Evolutionary conservation across 2,888 invertebrate species (phyloP).

Genomic region (Lymantria dispar): DNA sequence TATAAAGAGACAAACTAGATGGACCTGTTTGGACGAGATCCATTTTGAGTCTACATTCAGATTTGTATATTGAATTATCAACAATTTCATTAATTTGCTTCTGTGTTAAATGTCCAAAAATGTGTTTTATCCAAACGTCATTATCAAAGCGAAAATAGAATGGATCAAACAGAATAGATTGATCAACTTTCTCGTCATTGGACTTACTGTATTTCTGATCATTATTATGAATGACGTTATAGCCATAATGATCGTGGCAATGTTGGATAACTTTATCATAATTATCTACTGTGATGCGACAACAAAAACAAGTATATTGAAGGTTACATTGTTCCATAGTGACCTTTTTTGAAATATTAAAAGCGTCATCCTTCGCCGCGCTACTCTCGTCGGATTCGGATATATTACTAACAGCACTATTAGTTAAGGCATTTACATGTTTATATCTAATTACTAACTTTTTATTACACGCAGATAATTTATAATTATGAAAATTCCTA

Average conservation of each 20-base stretch:
- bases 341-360: neutral
- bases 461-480: conserved; percentile 1
- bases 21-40: conserved; percentile 50
- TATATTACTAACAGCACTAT: neutral
- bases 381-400: neutral
- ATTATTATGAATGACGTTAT: conserved; percentile 11
- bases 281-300: conserved; percentile 42
- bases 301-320: conserved; percentile 51
- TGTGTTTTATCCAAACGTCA: conserved; percentile 52
- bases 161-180: conserved; percentile 33
- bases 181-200: conserved; percentile 3
- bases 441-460: neutral
- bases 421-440: neutral
- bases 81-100: conserved; percentile 37
- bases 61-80: conserved; percentile 51
- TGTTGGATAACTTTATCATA: conserved; percentile 62
- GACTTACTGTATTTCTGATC: conserved; percentile 38
- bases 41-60: conserved; percentile 59
- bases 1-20: conserved; percentile 44
- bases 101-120: conserved; percentile 44
- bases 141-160: conserved; percentile 50
- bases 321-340: conserved; percentile 3
- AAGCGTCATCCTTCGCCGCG: neutral
- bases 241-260: conserved; percentile 55
- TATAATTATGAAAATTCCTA: conserved; percentile 56